phyloP scores from a whole-genome alignment of 2,888 invertebrate genomes.

The Epirrhoe tristata region DNA sequence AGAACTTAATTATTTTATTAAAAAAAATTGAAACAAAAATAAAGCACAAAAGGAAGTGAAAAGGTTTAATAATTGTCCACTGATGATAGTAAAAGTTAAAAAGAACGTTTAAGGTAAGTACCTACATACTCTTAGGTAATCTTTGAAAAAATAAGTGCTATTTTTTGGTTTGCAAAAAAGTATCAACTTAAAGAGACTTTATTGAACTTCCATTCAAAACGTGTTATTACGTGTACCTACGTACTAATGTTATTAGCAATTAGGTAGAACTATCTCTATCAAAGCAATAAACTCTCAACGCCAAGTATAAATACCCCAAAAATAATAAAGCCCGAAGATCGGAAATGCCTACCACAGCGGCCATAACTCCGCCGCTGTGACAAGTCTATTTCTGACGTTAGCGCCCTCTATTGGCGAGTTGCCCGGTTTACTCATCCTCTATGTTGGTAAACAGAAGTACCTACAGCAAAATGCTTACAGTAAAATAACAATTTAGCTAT shows the following conservation, averaged over 20 bases:
- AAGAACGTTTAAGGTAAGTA: neutral
- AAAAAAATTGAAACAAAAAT: no score
- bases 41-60: no score
- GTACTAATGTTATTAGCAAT: neutral
- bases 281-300: slow-evolving; percentile 19
- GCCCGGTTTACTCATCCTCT: slow-evolving; percentile 82
- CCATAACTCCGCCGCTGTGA: slow-evolving; percentile 69
- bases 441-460: slow-evolving; percentile 74
- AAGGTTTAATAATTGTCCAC: no score
- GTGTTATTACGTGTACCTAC: no score
- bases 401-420: slow-evolving; percentile 82
- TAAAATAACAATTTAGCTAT: no score
- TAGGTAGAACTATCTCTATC: slow-evolving; percentile 5
- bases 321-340: slow-evolving; percentile 64
- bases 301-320: slow-evolving; percentile 34
- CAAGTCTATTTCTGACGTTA: slow-evolving; percentile 74
- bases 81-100: no score
- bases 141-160: neutral
- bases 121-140: neutral
- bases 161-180: no score
- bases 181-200: no score
- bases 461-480: no score
- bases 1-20: no score
- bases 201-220: no score
- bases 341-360: slow-evolving; percentile 75